Evolutionary conservation across 2,888 invertebrate species (phyloP).

Genomic region (Acanthococcus lagerstroemiae): DNA sequence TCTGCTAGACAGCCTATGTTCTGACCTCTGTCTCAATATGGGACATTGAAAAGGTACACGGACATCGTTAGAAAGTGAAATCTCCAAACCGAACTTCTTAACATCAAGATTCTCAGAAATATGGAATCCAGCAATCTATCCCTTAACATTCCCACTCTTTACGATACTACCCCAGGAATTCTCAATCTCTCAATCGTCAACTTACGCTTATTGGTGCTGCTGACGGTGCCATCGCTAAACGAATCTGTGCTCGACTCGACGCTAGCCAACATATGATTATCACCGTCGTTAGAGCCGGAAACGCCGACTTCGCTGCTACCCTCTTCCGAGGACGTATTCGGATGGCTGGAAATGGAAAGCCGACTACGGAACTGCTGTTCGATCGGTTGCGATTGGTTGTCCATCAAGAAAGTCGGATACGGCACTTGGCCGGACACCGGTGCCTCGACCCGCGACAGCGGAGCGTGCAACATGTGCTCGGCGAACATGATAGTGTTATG

Average conservation of each 20-base stretch:
- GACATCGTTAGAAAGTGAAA: no score
- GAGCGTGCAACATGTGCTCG: slow-evolving; percentile 28
- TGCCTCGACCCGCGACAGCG: slow-evolving; percentile 10
- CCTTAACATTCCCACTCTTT: no score
- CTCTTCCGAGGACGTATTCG: background rate
- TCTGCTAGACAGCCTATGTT: no score
- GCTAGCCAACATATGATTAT: slow-evolving; percentile 6
- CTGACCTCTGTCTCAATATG: no score
- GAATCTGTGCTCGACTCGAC: slow-evolving; percentile 21
- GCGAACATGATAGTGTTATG: slow-evolving; percentile 22
- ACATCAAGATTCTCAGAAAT: no score
- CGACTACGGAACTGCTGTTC: slow-evolving; percentile 4
- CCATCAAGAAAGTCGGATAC: slow-evolving; percentile 11
- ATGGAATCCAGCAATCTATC: no score
- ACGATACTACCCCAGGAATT: no score
- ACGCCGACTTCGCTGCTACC: background rate
- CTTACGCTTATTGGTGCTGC: slow-evolving; percentile 25
- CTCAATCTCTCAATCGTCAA: background rate
- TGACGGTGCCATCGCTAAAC: slow-evolving; percentile 22
- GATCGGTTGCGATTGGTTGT: background rate
- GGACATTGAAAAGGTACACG: no score
- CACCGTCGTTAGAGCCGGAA: background rate
- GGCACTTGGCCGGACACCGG: slow-evolving; percentile 9
- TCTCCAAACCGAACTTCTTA: no score
- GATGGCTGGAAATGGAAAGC: background rate